phyloP scores from a whole-genome alignment of 92 coral and sea anemone genomes.

The Palythoa grandiflora region DNA sequence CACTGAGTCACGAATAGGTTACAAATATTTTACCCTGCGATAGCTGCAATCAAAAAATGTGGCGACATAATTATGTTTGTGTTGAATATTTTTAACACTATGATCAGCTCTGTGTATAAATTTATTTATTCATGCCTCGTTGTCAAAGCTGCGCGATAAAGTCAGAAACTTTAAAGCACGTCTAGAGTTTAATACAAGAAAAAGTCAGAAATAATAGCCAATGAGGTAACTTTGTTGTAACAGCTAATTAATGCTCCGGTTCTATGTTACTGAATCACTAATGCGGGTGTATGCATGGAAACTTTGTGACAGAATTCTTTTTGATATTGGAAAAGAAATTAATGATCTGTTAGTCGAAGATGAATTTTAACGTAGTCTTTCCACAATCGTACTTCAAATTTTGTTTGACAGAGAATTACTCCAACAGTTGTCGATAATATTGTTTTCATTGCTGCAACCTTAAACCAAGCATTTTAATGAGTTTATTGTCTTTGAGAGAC shows the following conservation, averaged over 20 bases:
- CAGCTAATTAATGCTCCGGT: slow-evolving; percentile 10
- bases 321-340: background rate
- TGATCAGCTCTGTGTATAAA: slow-evolving; percentile 1
- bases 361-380: background rate
- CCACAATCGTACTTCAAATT: background rate
- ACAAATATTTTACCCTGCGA: background rate
- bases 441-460: background rate
- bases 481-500: slow-evolving; percentile 14
- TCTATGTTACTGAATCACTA: background rate
- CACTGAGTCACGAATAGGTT: background rate
- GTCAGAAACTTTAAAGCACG: background rate
- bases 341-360: background rate
- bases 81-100: background rate
- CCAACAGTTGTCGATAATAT: background rate
- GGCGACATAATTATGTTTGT: background rate
- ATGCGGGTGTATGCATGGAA: too few species aligned
- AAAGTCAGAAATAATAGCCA: background rate
- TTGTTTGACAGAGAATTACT: background rate
- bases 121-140: background rate
- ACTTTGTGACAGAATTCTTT: too few species aligned
- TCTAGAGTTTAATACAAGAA: background rate
- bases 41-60: slow-evolving; percentile 11
- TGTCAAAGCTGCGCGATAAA: too few species aligned
- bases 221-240: background rate
- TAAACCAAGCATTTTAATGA: slow-evolving; percentile 8